A percentile compares a stretch with the other conserved stretches of the same genome.
Conservation (phyloP, 2,888 invertebrate species). For the Plagodis dolabraria region DNA sequence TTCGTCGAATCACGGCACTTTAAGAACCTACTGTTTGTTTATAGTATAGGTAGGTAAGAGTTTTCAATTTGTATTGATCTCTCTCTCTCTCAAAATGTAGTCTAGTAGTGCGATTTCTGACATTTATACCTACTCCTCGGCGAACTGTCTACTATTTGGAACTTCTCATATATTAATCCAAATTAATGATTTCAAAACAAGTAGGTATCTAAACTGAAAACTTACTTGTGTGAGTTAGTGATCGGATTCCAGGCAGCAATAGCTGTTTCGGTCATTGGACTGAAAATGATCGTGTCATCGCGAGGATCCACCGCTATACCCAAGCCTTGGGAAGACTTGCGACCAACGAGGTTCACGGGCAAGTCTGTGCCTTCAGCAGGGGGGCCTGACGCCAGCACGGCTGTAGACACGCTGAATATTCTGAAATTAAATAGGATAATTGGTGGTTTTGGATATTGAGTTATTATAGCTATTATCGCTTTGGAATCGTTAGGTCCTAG, state of each 20-base stretch:
- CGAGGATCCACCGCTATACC: constrained; percentile 89
- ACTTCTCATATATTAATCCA: too few species aligned
- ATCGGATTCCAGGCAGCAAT: constrained; percentile 92
- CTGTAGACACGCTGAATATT: constrained; percentile 90
- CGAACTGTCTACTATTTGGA: too few species aligned
- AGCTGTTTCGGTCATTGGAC: constrained; percentile 92
- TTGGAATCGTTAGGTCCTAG: too few species aligned
- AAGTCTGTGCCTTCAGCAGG: constrained; percentile 88
- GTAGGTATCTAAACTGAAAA: not conserved
- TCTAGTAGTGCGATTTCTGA: too few species aligned
- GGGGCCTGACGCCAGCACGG: constrained; percentile 90
- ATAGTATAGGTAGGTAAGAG: too few species aligned
- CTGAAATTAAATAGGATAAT: constrained; percentile 65
- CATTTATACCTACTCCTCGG: too few species aligned
- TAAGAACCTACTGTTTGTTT: too few species aligned
- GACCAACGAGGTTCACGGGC: constrained; percentile 91
- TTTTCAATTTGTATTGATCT: too few species aligned
- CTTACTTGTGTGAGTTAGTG: constrained; percentile 88
- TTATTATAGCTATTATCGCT: too few species aligned
- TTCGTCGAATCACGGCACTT: too few species aligned
- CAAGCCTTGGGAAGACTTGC: constrained; percentile 93
- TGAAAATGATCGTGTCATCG: constrained; percentile 91
- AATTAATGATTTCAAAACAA: too few species aligned
- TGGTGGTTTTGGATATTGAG: not conserved
- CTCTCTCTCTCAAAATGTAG: too few species aligned